phyloP scores from a whole-genome alignment of 1,140 invertebrate genomes.

The Drosophila serrata region DNA sequence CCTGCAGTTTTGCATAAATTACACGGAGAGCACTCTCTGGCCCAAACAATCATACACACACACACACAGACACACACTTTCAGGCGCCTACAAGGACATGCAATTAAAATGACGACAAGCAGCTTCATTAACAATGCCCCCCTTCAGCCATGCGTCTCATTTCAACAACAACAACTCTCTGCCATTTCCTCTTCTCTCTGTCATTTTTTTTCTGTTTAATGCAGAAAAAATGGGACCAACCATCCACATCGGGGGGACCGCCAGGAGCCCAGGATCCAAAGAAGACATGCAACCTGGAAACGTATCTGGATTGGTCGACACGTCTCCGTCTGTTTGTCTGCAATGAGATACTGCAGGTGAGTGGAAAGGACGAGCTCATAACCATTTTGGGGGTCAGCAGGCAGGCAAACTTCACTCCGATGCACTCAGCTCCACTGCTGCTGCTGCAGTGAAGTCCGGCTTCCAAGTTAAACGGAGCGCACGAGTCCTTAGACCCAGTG shows the following conservation, averaged over 20 bases:
- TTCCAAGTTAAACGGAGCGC: slow-evolving; percentile 49
- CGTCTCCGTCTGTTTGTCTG: slow-evolving; percentile 83
- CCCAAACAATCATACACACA: slow-evolving; percentile 19
- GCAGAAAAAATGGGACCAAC: slow-evolving; percentile 82
- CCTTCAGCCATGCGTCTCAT: slow-evolving; percentile 14
- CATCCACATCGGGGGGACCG: slow-evolving; percentile 70
- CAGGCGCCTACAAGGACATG: slow-evolving; percentile 49
- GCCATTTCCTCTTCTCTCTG: not conserved
- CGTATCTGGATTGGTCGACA: slow-evolving; percentile 83
- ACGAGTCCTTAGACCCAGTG: slow-evolving; percentile 66
- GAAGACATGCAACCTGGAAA: slow-evolving; percentile 85
- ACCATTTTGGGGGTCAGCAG: slow-evolving; percentile 30
- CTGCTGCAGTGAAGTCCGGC: not conserved
- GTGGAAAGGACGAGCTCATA: slow-evolving; percentile 44
- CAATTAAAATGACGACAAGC: slow-evolving; percentile 78
- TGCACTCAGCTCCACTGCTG: not conserved
- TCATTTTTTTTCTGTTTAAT: slow-evolving; percentile 25
- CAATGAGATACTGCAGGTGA: slow-evolving; percentile 85
- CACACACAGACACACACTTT: not conserved
- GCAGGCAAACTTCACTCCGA: not conserved
- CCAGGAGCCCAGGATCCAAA: slow-evolving; percentile 79
- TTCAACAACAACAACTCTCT: slow-evolving; percentile 38
- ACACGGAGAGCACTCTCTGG: slow-evolving; percentile 27
- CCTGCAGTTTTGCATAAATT: slow-evolving; percentile 62
- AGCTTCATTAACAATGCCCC: slow-evolving; percentile 72